Base-by-base conservation (phyloP, 2,888 invertebrate species). In the Phrixothrix hirtus region DNA sequence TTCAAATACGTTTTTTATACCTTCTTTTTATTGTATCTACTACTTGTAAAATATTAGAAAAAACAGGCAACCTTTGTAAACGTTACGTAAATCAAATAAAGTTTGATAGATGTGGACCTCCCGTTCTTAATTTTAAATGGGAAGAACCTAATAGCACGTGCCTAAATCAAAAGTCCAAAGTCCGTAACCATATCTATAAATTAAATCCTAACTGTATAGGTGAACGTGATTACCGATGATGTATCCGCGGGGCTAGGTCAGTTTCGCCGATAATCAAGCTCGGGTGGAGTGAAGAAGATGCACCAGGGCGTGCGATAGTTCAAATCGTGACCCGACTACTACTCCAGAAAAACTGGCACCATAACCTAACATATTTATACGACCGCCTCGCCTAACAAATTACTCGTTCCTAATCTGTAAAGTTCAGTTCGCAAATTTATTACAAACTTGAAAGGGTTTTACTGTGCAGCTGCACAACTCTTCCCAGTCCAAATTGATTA, bases 291-390 rank as follows among this genome's bases (percentile, higher is more conserved):
- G 58, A 57, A 55, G 60, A 62, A 56, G 61, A 58, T 61, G 53
- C 59, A 57, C 62, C 62, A 75, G 79, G 78, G 78, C 80, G 80
- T 80, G 80, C 77, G 79, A 80, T 80, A 80, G 80, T 79, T 80
- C 79, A 80, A 79, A 74, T 79, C 79, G 80, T 80, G 80, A 79
- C 77, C 71, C 70, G 74, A 72, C 59, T 58, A 53, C 45, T 68
- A 67, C 62, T 60, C 60, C 55, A 61, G 62, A 63, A 61, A 63
- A 62, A 62, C 61, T 52, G 51, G 55, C 58, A 54, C 63, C 61
- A 46, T 50, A 55, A 50, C 50, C 50, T 50, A 49, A 49, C 49
- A 35, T 55, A 49, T 44, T n/a, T 50, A 30, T 16, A n/a, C 15
- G 12, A n/a, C n/a, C 12, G 25, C 27, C 31, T 35, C 44, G 27